phyloP scores from a whole-genome alignment of 2,113 vertebrate species.

The Psilopogon haemacephalus region DNA sequence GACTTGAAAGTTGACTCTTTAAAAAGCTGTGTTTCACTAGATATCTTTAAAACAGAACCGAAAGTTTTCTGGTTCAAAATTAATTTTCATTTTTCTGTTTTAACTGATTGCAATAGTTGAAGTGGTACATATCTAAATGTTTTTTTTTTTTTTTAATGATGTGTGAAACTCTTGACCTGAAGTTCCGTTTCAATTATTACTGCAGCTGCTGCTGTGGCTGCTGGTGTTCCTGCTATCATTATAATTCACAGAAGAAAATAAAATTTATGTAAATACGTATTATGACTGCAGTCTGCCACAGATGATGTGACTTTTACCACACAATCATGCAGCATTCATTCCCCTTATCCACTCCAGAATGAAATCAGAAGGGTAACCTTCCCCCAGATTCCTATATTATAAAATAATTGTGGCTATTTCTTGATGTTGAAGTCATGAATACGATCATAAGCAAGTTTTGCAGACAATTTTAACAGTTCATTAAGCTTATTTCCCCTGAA shows the following conservation, averaged over 20 bases:
- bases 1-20: background rate
- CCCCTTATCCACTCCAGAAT: background rate
- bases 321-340: background rate
- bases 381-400: background rate
- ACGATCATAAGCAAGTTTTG: background rate
- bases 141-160: background rate
- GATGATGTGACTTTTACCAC: background rate
- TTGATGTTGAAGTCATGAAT: background rate
- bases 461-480: background rate
- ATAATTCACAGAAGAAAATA: conserved; percentile 21
- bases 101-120: background rate
- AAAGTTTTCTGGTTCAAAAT: background rate
- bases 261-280: background rate
- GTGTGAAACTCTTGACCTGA: background rate
- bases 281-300: background rate
- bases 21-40: background rate
- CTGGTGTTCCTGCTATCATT: background rate
- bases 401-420: background rate
- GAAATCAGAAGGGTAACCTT: background rate
- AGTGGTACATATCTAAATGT: background rate
- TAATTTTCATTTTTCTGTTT: background rate
- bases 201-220: background rate
- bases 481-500: conserved; percentile 9
- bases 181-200: background rate
- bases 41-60: background rate